These are phyloP conservation scores for Euborellia annulipes DNA, from an alignment of 1,140 invertebrate species.

Conservation along the genomic window DNA sequence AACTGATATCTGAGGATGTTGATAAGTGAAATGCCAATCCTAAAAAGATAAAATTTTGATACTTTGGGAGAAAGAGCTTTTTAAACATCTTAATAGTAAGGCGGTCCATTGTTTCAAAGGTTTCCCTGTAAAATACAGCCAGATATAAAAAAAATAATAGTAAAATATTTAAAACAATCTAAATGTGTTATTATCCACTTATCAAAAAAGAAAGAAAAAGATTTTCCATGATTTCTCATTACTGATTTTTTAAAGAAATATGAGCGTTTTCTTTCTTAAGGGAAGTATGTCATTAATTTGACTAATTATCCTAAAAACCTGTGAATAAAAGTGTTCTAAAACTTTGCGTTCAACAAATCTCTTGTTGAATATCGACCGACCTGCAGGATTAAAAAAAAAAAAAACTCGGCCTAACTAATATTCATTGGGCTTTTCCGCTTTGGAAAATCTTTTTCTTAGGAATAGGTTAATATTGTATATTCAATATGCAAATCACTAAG, in stretches of 20 bases:
- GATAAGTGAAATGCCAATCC: conserved; percentile 72
- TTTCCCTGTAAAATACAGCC: neutral
- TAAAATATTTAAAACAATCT: neutral
- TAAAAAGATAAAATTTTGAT: too few relatives aligned
- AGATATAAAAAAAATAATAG: neutral
- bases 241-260: too few relatives aligned
- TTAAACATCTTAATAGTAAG: neutral
- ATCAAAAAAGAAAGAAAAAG: too few relatives aligned
- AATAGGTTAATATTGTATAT: neutral
- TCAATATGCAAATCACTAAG: neutral
- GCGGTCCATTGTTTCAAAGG: neutral
- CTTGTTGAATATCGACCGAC: too few relatives aligned
- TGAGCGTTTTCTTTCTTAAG: too few relatives aligned
- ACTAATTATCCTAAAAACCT: too few relatives aligned
- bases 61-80: conserved; percentile 31
- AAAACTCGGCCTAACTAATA: neutral
- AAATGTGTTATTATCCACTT: neutral
- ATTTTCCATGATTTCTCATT: conserved; percentile 1
- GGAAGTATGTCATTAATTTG: too few relatives aligned
- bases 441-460: neutral
- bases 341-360: too few relatives aligned
- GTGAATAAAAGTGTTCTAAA: too few relatives aligned
- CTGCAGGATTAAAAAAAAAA: neutral
- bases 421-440: neutral
- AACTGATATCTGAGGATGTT: conserved; percentile 45